Percentiles rank a stretch among this genome's conserved stretches.
phyloP scores from a whole-genome alignment of 2,888 invertebrate genomes.

The Lepidocyrtoides sp. region DNA sequence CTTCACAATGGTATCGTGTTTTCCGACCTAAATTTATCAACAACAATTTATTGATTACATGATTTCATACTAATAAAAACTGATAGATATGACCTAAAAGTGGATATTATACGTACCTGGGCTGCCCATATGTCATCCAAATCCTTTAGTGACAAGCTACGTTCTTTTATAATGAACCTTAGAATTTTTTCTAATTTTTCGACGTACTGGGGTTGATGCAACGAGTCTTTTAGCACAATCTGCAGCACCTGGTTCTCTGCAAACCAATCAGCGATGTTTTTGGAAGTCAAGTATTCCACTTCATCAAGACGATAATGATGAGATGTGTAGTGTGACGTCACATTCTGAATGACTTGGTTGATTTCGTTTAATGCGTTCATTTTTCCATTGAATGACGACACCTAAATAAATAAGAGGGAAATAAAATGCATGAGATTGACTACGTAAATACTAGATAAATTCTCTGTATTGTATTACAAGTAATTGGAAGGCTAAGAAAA shows the following conservation, averaged over 20 bases:
- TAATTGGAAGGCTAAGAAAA: too few relatives aligned
- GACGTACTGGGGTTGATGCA: slow-evolving; percentile 99
- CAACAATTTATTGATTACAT: not conserved
- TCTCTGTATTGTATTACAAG: too few relatives aligned
- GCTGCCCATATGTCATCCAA: slow-evolving; percentile 99
- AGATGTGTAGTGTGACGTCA: slow-evolving; percentile 94
- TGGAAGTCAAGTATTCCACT: slow-evolving; percentile 97
- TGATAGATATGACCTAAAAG: too few relatives aligned
- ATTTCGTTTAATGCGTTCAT: slow-evolving; percentile 99
- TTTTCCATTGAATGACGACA: slow-evolving; percentile 99
- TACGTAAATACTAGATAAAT: too few relatives aligned
- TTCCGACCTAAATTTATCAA: slow-evolving; percentile 89
- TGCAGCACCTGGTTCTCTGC: slow-evolving; percentile 98
- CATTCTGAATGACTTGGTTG: slow-evolving; percentile 97
- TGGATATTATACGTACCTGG: slow-evolving; percentile 88
- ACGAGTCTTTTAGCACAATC: slow-evolving; percentile 97
- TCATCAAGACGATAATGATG: slow-evolving; percentile 90
- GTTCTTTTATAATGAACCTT: slow-evolving; percentile 98
- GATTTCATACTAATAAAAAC: too few relatives aligned
- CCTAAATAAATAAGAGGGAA: slow-evolving; percentile 87
- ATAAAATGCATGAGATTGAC: slow-evolving; percentile 39
- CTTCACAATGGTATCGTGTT: slow-evolving; percentile 99
- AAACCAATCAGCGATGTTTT: slow-evolving; percentile 98
- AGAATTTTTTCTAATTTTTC: slow-evolving; percentile 99
- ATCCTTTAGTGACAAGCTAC: slow-evolving; percentile 95